Evolutionary conservation across 2,113 vertebrate genomes (phyloP), one percentile per base, ranked within the genome.

Genomic region (Erythrocercus mccallii): DNA sequence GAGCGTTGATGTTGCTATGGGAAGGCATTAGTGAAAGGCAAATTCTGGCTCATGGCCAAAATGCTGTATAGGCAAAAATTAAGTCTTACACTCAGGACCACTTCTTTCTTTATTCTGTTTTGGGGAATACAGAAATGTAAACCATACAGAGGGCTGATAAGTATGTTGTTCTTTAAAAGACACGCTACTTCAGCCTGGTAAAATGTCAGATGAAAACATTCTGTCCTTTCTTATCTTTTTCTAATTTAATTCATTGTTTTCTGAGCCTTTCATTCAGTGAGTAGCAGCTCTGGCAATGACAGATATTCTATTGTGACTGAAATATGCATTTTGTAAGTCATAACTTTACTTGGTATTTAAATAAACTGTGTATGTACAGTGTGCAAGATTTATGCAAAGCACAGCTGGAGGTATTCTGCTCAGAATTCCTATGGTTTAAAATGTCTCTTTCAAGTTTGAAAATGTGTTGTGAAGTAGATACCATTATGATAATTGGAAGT

Each of bases 401-500:
- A 82, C 96, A 96, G 96, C 96, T 79, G 57, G 97, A 78, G 94
- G 79, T 96, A 21, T 96, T 81, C 68, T 87, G 44, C 79, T 94
- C 83, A 81, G 90, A 96, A 97, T 97, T 97, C 90, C 94, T 96
- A 94, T 94, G 94, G 87, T 95, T 94, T 93, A 89, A 74, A 37
- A 96, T 95, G 58, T 96, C 94, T 97, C 94, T 97, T 97, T 97
- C 94, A 96, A 96, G 95, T 96, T 96, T 79, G 92, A 95, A 96
- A 97, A 97, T 86, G 86, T 96, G 94, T 97, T 96, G 94, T 95
- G 94, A 97, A 96, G 94, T 97, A 96, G 94, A 85, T 93, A 97
- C 94, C 96, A 70, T 97, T 97, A 97, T 90, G 96, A 94, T 98
- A 97, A 98, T 98, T 98, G 97, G 96, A 96, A 96, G 91, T 96